Evolutionary conservation across 1,140 invertebrate genomes (phyloP).

Genomic region (Macrobrachium rosenbergii): DNA sequence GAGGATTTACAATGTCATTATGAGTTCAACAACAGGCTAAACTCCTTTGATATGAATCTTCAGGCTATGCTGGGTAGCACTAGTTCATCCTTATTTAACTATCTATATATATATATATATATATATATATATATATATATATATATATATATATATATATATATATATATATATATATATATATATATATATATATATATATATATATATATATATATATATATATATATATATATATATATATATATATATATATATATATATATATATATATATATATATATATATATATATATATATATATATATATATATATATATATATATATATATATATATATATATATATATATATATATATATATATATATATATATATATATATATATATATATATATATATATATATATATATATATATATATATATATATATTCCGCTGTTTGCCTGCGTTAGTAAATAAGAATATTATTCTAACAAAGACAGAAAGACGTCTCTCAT

Average conservation of each 20-base stretch:
- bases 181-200: slow-evolving; percentile 14
- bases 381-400: slow-evolving; percentile 15
- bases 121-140: slow-evolving; percentile 22
- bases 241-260: not conserved
- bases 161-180: slow-evolving; percentile 22
- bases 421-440: not conserved
- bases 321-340: slow-evolving; percentile 19
- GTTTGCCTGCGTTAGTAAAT: no score
- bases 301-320: slow-evolving; percentile 17
- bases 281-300: slow-evolving; percentile 11
- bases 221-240: slow-evolving; percentile 22
- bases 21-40: no score
- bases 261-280: slow-evolving; percentile 6
- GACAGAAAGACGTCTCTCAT: no score
- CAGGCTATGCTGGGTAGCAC: no score
- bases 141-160: slow-evolving; percentile 22
- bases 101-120: slow-evolving; percentile 16
- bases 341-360: slow-evolving; percentile 22
- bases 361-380: slow-evolving; percentile 22
- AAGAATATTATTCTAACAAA: no score
- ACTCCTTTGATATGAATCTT: no score
- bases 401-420: not conserved
- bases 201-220: slow-evolving; percentile 22
- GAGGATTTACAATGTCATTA: no score
- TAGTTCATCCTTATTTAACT: no score